Conservation (phyloP, 2,113 vertebrate species). For the Syrrhaptes paradoxus region DNA sequence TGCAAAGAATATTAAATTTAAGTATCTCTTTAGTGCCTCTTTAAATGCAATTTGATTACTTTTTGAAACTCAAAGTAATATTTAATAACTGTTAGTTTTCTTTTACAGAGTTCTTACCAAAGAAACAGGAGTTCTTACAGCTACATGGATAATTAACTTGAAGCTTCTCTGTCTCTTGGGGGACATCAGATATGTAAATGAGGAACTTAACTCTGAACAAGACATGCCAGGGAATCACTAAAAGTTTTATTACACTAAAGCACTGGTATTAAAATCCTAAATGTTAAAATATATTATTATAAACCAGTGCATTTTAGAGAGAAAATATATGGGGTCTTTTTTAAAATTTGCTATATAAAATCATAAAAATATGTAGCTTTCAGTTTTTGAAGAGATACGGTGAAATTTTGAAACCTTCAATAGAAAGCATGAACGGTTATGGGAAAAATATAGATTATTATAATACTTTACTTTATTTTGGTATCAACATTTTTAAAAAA, state of each 20-base stretch:
- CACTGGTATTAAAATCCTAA: conserved; percentile 59
- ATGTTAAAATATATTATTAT: conserved; percentile 55
- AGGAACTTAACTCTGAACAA: conserved; percentile 78
- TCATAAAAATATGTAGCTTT: conserved; percentile 38
- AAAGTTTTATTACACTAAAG: conserved; percentile 79
- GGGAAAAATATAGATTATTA: neutral
- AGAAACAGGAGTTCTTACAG: conserved; percentile 80
- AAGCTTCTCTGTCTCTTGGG: conserved; percentile 81
- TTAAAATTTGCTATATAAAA: conserved; percentile 9
- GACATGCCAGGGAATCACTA: conserved; percentile 74
- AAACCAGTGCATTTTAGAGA: conserved; percentile 71
- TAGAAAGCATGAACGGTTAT: neutral
- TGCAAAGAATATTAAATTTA: conserved; percentile 75
- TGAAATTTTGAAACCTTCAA: neutral
- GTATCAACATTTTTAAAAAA: neutral
- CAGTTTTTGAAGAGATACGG: conserved; percentile 29
- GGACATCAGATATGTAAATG: conserved; percentile 83
- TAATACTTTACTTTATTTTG: neutral
- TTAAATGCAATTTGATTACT: conserved; percentile 74
- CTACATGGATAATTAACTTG: conserved; percentile 84
- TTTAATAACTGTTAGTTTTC: conserved; percentile 84
- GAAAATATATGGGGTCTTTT: conserved; percentile 47
- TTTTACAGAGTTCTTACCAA: conserved; percentile 79
- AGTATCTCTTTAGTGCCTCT: conserved; percentile 79
- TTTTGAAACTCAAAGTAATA: conserved; percentile 77